Evolutionary conservation across 2,888 invertebrate species (phyloP), one percentile per base, ranked within the genome.

Genomic region (Polylopha cassiicola): DNA sequence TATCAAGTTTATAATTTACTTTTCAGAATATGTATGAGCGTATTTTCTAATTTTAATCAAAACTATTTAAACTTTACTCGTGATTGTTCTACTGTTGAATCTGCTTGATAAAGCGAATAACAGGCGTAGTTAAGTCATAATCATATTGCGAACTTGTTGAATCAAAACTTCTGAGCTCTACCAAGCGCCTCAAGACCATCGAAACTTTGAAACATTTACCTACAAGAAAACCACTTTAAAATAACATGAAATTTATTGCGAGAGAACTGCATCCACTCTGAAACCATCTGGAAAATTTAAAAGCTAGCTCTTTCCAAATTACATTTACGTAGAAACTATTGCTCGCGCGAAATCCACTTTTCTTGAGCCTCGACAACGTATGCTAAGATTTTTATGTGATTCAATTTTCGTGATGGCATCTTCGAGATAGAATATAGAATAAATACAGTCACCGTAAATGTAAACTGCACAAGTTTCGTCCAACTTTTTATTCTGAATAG

Each of bases 251-350:
- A 41, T 8, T 30, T 30, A 23, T 9, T 7, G 8, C 18, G 2
- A 16, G 34, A 1, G n/a, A 20, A 30, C 16, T 41, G 24, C 30
- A 26, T 34, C 20, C 20, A 26, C 20, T 36, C 20, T 15, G 39
- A 29, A 34, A 23, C 22, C 18, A 29, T 33, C 28, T 39, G 18
- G 39, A 39, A 39, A 24, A 34, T 17, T 10, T 30, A 18, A 20
- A 36, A 30, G 34, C 17, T 22, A 7, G 7, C n/a, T 16, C 15
- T 28, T n/a, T 4, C 13, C 21, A 36, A 41, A 41, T 41, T 30
- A 30, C 16, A 36, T 41, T 41, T 26, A 30, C 13, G 11, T 13
- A 2, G 29, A 10, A 15, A 24, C 14, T 14, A 20, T 30, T 21
- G 16, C 27, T 11, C 9, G 24, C 7, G 24, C 4, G 9, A 20